Conservation (phyloP, 2,113 vertebrate genomes). For the Plotosus lineatus region DNA sequence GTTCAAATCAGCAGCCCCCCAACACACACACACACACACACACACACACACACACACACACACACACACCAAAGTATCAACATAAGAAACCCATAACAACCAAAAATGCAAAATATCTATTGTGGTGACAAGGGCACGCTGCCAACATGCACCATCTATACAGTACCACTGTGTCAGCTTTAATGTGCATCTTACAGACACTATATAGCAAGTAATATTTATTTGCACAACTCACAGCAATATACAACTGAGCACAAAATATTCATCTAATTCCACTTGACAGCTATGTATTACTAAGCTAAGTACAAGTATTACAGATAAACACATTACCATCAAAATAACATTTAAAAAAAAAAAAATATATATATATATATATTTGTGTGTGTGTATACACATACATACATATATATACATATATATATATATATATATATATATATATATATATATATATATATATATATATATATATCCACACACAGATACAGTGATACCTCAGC, state of each 20-base stretch:
- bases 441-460: no score
- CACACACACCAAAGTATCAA: background rate
- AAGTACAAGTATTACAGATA: background rate
- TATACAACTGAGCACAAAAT: conserved; percentile 2
- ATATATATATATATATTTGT: no score
- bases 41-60: background rate
- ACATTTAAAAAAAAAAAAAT: no score
- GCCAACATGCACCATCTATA: background rate
- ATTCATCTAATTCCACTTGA: conserved; percentile 64
- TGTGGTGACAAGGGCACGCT: background rate
- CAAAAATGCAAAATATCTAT: conserved; percentile 61
- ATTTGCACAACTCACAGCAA: background rate
- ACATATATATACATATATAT: no score
- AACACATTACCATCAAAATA: no score
- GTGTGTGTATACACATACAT: no score
- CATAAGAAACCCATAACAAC: conserved; percentile 54
- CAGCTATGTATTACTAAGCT: background rate
- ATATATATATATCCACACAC: no score
- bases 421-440: no score
- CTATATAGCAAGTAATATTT: conserved; percentile 23
- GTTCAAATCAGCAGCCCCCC: conserved; percentile 9
- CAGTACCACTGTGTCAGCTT: background rate
- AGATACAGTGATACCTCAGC: no score
- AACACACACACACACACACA: background rate
- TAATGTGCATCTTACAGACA: background rate